These are phyloP conservation scores for Macrocentrus cingulum DNA, from an alignment of 1,140 invertebrate genomes.

Conservation along the genomic window DNA sequence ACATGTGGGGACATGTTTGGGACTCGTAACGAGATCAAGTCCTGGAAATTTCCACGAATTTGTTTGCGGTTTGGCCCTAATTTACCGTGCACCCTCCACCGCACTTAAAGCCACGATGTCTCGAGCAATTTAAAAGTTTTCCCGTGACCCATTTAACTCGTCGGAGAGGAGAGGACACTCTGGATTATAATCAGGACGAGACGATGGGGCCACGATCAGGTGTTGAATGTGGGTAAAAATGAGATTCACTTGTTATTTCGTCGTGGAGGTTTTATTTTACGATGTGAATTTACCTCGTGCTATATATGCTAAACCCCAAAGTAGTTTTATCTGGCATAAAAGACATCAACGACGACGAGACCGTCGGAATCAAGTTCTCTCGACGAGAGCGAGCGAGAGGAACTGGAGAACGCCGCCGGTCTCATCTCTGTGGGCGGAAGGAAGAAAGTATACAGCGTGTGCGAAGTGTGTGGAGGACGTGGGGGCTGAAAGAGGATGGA, in stretches of 20 bases:
- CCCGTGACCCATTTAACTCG: background rate
- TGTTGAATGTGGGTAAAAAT: no score
- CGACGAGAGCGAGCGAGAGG: no score
- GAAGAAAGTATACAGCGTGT: conserved; percentile 38
- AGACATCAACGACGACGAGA: background rate
- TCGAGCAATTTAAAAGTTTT: background rate
- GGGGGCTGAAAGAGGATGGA: conserved; percentile 52
- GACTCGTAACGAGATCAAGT: conserved; percentile 33
- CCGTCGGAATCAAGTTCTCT: conserved; percentile 13
- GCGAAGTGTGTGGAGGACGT: conserved; percentile 29
- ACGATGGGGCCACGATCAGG: no score
- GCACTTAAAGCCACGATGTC: background rate
- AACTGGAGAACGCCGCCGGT: background rate
- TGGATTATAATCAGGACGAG: background rate
- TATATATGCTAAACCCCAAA: background rate
- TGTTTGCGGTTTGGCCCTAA: conserved; percentile 42
- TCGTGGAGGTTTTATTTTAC: background rate
- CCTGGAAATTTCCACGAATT: conserved; percentile 40
- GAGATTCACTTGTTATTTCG: background rate
- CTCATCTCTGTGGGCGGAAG: conserved; percentile 45
- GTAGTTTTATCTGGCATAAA: conserved; percentile 3
- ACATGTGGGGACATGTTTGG: conserved; percentile 25
- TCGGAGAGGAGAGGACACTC: background rate
- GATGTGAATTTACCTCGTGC: background rate
- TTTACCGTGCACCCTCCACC: conserved; percentile 34